Base-by-base conservation (phyloP, 1,140 invertebrate genomes). In the Drosophila gunungcola region DNA sequence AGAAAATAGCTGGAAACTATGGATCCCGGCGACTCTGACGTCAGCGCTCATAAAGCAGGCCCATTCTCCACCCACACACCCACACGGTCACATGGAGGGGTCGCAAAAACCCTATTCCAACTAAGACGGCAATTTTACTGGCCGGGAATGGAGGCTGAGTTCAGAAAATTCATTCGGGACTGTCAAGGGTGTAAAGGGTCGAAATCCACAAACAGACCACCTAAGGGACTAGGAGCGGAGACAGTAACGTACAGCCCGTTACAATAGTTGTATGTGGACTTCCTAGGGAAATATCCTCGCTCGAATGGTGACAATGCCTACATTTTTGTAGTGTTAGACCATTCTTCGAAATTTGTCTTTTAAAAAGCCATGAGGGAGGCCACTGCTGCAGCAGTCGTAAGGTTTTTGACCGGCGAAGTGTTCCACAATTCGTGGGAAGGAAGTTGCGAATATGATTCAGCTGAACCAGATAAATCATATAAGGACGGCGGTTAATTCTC, bases 1-100 rank as follows among this genome's bases (percentile, higher is more conserved):
- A 3, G 5, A 38, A 6, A 45, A 55, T 3, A n/a, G 21, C 9
- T 67, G 46, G 64, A 61, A 51, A 2, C 25, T 65, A 5, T 65
- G 42, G 54, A 2, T 57, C 0, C 53, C 27, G 2, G 6, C 12
- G 2, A 0, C 36, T 0, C 6, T 55, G 21, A 56, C 25, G 0
- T 6, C 36, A 0, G 11, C 21, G 1, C 3, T 60, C 1, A 51
- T 60, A 2, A 21, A 61, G 3, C 32, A 39, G 10, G 45, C 38
- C 0, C 63, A 67, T n/a, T 3, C 16, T 0, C 39, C n/a, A n/a
- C n/a, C n/a, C n/a, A n/a, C n/a, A n/a, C 34, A 3, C 43, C n/a
- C 12, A 67, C 25, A 3, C 2, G 21, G 2, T 36, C 43, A 5
- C 39, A 38, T 12, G 41, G 65, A 4, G 41, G 58, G 0, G 16